A percentile compares a stretch with the other conserved stretches of the same genome.
Conservation (phyloP, 2,888 invertebrate genomes). For the Caenorhabditis sp. region DNA sequence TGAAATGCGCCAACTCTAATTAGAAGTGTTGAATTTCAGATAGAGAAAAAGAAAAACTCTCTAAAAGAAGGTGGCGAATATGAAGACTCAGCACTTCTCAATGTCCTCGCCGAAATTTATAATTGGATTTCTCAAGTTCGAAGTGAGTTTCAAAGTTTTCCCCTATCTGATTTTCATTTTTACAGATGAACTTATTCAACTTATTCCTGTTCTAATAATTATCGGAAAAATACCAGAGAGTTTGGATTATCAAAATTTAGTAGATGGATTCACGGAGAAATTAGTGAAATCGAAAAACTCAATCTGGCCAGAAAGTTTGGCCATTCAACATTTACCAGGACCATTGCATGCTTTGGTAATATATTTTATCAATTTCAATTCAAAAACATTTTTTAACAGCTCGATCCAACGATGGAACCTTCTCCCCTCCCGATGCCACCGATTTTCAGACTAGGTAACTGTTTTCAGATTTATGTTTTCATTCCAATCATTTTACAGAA, state of each 20-base stretch:
- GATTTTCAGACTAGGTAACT: slow-evolving; percentile 21
- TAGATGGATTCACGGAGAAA: slow-evolving; percentile 21
- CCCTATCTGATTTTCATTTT: not conserved
- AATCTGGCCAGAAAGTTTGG: slow-evolving; percentile 59
- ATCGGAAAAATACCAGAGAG: slow-evolving; percentile 41
- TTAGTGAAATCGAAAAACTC: slow-evolving; percentile 16
- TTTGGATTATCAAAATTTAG: slow-evolving; percentile 25
- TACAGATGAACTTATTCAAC: slow-evolving; percentile 46
- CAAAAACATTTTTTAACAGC: slow-evolving; percentile 19
- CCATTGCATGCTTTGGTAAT: slow-evolving; percentile 58
- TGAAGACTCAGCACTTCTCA: slow-evolving; percentile 62
- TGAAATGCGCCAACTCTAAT: too few species aligned
- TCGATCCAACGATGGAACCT: not conserved
- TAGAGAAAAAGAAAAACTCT: slow-evolving; percentile 61
- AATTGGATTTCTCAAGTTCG: slow-evolving; percentile 27
- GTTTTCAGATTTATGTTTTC: too few species aligned
- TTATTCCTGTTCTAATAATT: slow-evolving; percentile 53
- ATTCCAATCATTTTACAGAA: slow-evolving; percentile 34
- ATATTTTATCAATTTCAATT: not conserved
- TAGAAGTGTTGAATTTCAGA: too few species aligned
- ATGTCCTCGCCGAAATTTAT: slow-evolving; percentile 50
- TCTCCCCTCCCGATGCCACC: slow-evolving; percentile 41
- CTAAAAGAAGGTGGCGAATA: slow-evolving; percentile 67
- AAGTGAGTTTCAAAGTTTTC: slow-evolving; percentile 10
- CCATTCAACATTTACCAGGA: slow-evolving; percentile 57